phyloP scores from a whole-genome alignment of 1,140 invertebrate genomes.

The Rhopalosiphum padi region DNA sequence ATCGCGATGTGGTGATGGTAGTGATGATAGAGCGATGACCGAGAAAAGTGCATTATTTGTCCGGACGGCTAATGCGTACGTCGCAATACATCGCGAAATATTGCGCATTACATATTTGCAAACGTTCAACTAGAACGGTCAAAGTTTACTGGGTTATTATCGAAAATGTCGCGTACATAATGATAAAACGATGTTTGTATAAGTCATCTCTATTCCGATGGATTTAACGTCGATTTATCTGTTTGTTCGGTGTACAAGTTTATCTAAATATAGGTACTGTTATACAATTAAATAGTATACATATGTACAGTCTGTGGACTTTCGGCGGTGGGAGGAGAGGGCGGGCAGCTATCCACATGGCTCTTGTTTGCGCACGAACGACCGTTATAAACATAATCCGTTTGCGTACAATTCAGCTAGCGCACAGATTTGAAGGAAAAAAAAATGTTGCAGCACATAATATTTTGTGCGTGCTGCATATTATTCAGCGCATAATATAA shows the following conservation, averaged over 20 bases:
- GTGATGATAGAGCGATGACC: background rate
- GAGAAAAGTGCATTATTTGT: background rate
- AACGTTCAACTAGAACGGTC: background rate
- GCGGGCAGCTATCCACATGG: background rate
- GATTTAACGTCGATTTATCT: constrained; percentile 2
- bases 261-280: background rate
- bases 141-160: constrained; percentile 23
- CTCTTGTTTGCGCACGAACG: background rate
- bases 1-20: background rate
- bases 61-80: background rate
- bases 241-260: background rate
- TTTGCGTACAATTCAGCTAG: background rate
- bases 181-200: background rate
- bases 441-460: background rate
- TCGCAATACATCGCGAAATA: background rate
- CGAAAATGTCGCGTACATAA: background rate
- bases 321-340: background rate
- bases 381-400: background rate
- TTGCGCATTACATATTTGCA: background rate
- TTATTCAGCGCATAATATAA: background rate
- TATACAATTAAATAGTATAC: background rate
- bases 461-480: background rate
- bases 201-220: background rate
- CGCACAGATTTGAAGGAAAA: background rate
- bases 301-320: background rate